Percentiles rank a stretch among this genome's conserved stretches.
phyloP scores from a whole-genome alignment of 2,797 vertebrate species.

The Hydrolagus colliei region DNA sequence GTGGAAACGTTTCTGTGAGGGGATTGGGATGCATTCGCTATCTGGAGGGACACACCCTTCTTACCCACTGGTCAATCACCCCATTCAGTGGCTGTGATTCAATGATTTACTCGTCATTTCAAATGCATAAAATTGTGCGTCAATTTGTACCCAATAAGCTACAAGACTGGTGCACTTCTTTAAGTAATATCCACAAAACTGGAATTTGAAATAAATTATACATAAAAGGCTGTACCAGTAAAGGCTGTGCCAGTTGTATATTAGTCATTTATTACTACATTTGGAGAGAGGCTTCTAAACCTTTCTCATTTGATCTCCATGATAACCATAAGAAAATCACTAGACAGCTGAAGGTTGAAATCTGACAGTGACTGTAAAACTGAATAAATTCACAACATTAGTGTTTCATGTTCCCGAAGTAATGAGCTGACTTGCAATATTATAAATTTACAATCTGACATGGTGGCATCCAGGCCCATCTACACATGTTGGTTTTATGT shows the following conservation, averaged over 20 bases:
- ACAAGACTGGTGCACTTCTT: background rate
- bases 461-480: background rate
- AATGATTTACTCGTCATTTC: background rate
- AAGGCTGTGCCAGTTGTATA: background rate
- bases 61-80: too few species aligned
- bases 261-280: background rate
- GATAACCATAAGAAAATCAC: background rate
- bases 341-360: background rate
- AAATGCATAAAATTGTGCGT: background rate
- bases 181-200: background rate
- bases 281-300: background rate
- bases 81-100: background rate
- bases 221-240: background rate
- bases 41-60: too few species aligned
- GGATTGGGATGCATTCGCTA: too few species aligned
- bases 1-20: too few species aligned
- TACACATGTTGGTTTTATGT: background rate
- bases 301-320: constrained; percentile 19
- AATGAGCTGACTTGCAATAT: background rate
- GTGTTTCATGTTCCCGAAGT: background rate
- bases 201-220: background rate
- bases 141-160: background rate
- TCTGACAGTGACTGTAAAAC: background rate
- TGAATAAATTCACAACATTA: constrained; percentile 7
- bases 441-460: background rate